Conservation (phyloP, 2,113 vertebrate species). For the Cephalopterus ornatus region DNA sequence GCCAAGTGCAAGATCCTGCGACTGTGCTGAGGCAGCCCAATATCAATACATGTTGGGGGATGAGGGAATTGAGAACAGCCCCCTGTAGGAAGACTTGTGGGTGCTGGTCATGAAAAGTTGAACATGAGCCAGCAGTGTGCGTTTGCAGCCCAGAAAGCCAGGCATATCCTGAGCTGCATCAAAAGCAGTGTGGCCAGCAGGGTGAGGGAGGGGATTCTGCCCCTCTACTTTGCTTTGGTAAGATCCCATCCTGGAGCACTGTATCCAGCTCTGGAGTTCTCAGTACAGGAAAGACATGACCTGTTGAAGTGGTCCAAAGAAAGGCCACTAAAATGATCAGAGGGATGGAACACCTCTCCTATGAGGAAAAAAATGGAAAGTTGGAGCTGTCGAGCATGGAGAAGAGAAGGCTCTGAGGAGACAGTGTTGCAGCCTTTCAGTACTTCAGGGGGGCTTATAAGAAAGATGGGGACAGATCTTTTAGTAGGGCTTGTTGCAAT, state of each 20-base stretch:
- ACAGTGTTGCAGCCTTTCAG: accelerated
- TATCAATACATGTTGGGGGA: not conserved
- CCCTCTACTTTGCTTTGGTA: not conserved
- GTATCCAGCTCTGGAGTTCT: accelerated
- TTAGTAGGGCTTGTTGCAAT: not conserved
- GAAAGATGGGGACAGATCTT: not conserved
- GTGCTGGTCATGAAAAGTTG: not conserved
- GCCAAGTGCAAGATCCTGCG: not conserved
- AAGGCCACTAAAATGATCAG: not conserved
- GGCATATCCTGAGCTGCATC: not conserved
- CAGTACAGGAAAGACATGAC: accelerated
- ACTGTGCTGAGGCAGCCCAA: accelerated
- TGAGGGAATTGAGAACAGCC: not conserved
- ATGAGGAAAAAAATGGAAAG: not conserved
- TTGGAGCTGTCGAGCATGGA: not conserved
- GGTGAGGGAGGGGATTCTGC: not conserved
- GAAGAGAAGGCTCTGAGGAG: accelerated
- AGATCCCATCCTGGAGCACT: not conserved
- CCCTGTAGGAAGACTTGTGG: not conserved
- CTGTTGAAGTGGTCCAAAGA: not conserved
- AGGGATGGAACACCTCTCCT: not conserved
- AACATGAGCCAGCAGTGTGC: not conserved
- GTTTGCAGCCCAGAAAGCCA: not conserved
- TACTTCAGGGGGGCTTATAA: not conserved
- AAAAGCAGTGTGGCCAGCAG: not conserved